A percentile compares a stretch with the other conserved stretches of the same genome.
Conservation (phyloP, 2,113 vertebrate genomes). For the Pelusios castaneus region DNA sequence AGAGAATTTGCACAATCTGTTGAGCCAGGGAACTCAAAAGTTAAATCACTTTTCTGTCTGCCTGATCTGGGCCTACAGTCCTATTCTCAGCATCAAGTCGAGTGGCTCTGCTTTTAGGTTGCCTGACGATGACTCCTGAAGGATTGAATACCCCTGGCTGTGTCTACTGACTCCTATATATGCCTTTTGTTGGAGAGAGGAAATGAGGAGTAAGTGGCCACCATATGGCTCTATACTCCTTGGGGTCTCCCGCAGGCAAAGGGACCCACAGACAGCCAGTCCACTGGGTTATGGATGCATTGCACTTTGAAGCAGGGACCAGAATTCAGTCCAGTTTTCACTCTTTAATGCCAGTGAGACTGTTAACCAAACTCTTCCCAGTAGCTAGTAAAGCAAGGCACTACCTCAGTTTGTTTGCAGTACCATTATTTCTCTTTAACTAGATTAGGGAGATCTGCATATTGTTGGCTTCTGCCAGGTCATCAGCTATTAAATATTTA, state of each 20-base stretch:
- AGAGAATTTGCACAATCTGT: neutral
- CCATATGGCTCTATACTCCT: neutral
- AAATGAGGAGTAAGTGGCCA: neutral
- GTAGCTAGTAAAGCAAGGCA: neutral
- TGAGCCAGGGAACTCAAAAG: neutral
- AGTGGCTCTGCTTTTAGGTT: neutral
- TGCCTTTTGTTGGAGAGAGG: neutral
- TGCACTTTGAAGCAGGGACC: neutral
- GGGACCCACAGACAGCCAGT: neutral
- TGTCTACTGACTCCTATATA: neutral
- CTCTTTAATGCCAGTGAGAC: neutral
- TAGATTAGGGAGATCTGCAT: neutral
- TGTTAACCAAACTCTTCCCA: neutral
- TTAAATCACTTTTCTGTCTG: neutral
- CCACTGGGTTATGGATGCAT: neutral
- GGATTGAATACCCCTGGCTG: neutral
- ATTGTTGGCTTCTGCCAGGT: neutral
- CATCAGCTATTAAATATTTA: neutral
- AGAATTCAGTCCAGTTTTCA: neutral
- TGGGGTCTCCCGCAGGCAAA: neutral
- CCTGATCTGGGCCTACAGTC: neutral
- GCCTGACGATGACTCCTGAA: neutral
- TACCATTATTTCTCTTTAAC: neutral
- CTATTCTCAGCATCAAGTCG: neutral
- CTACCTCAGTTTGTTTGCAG: neutral